Base-by-base conservation (phyloP, 1,140 invertebrate species). In the Drosophila mayri region DNA sequence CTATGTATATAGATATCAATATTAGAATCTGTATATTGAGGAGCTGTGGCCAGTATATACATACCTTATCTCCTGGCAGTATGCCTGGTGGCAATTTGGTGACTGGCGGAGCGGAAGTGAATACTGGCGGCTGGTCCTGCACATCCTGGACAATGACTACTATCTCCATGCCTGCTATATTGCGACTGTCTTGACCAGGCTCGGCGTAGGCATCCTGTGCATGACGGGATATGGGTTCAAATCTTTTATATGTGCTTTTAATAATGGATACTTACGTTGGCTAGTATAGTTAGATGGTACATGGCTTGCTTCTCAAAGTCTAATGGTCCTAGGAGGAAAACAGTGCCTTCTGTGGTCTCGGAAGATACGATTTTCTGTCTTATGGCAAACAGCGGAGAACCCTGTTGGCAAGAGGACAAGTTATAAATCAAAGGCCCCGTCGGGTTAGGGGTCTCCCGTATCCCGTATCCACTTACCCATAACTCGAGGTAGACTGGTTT, bases 221-320 rank as follows among this genome's bases (percentile, higher is more conserved):
- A 61, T 0, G 16, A 61, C 6, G 16, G 18, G 38, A 58, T 22
- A 28, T 58, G 12, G 4, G 3, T 38, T 38, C 58, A 52, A 22
- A 35, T 25, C 16, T 61, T 20, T n/a, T 1, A 60, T 37, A 65
- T 30, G 12, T 22, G 11, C 11, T 7, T 38, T 54, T n/a, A 22
- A 22, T 16, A n/a, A 10, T 14, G 2, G 20, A 4, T 73, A 94
- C 95, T 94, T 95, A 97, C 97, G 94, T 96, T 95, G 18, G 97
- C 97, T 57, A 97, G 95, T 76, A 98, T 94, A 4, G 95, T 96
- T 70, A 98, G 93, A 63, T 96, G 96, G 92, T 97, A 97, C 94
- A 97, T 96, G 50, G 96, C 96, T 93, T 96, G 96, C 30, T 95
- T 96, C 86, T 98, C 97, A 85, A 97, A 98, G 93, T 98, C 97